Evolutionary conservation across 2,888 invertebrate genomes (phyloP).

Genomic region (Polymixis lichenea): DNA sequence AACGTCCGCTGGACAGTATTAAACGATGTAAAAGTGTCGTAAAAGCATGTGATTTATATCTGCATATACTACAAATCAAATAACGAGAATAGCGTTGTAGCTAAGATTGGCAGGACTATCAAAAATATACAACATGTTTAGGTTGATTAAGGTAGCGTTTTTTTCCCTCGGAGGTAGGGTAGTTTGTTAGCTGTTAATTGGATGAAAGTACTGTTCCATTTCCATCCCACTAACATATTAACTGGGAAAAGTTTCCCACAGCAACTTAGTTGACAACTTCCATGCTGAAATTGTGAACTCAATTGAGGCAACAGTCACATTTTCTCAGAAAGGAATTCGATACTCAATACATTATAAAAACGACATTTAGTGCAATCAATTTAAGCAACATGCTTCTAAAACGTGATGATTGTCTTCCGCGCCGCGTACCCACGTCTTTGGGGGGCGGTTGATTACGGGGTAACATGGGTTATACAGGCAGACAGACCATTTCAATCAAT

Average conservation of each 20-base stretch:
- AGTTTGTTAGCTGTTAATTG: background rate
- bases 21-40: background rate
- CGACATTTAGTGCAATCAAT: constrained; percentile 4
- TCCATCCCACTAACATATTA: background rate
- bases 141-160: background rate
- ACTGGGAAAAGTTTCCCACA: background rate
- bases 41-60: constrained; percentile 11
- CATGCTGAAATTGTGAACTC: background rate
- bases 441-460: background rate
- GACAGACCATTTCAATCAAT: constrained; percentile 17
- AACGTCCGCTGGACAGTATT: background rate
- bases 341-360: constrained; percentile 3
- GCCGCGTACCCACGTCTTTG: background rate
- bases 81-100: background rate
- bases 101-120: too few relatives aligned
- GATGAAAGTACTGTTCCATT: background rate
- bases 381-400: constrained; percentile 5
- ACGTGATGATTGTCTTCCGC: background rate
- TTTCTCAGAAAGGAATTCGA: background rate
- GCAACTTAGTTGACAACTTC: background rate
- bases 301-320: too few relatives aligned
- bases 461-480: constrained; percentile 10
- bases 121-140: background rate
- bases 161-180: background rate
- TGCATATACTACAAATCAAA: constrained; percentile 1